These are phyloP conservation scores for Arge pagana DNA, from an alignment of 2,888 invertebrate genomes.

Conservation along the genomic window DNA sequence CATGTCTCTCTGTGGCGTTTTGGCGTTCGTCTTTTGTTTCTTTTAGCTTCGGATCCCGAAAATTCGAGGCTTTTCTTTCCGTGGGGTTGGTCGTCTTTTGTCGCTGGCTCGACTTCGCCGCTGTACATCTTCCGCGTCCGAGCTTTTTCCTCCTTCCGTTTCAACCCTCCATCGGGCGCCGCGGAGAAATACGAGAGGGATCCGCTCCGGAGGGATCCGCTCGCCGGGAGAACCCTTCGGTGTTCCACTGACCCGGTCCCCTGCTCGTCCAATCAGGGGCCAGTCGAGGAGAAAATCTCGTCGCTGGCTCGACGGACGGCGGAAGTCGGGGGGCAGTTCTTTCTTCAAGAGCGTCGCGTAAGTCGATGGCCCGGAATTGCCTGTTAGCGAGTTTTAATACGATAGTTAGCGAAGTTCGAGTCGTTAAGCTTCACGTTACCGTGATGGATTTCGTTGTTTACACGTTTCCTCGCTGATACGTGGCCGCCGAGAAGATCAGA, in stretches of 20 bases:
- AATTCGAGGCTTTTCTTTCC: too few relatives aligned
- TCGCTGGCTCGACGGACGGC: not conserved
- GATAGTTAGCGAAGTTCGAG: slow-evolving; percentile 27
- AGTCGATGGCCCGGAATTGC: slow-evolving; percentile 26
- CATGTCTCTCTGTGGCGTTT: too few relatives aligned
- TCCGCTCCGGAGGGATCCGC: not conserved
- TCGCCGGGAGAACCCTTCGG: not conserved
- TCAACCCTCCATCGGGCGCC: too few relatives aligned
- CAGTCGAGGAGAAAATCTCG: not conserved
- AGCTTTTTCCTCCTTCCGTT: not conserved
- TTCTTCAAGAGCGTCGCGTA: too few relatives aligned
- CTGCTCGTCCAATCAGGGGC: slow-evolving; percentile 2
- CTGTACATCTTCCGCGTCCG: not conserved
- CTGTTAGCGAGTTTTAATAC: slow-evolving; percentile 31
- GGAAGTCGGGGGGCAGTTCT: not conserved
- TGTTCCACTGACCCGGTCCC: slow-evolving; percentile 18
- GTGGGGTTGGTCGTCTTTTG: too few relatives aligned
- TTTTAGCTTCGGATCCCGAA: too few relatives aligned
- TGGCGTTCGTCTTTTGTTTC: too few relatives aligned
- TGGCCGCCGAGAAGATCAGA: too few relatives aligned
- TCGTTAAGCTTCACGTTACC: slow-evolving; percentile 25
- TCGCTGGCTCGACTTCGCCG: not conserved
- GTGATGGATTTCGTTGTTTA: slow-evolving; percentile 20
- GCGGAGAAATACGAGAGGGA: too few relatives aligned
- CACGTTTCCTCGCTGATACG: not conserved